These are phyloP conservation scores for Elmis aenea DNA, from an alignment of 2,888 invertebrate genomes.

Conservation along the genomic window DNA sequence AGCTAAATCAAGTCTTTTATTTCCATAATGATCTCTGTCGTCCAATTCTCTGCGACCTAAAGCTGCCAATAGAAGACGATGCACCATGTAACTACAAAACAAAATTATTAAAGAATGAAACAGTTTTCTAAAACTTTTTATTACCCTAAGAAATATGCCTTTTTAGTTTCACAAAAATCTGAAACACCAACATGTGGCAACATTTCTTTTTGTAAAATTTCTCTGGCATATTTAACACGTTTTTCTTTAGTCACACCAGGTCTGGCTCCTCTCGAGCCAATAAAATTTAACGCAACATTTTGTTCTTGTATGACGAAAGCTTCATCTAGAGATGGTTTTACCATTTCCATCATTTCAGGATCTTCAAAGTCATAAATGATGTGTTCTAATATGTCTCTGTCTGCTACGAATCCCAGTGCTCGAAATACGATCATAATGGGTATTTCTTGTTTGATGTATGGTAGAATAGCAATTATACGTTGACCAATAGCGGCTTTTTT, in stretches of 20 bases:
- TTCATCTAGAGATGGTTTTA: slow-evolving; percentile 96
- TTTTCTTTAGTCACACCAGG: slow-evolving; percentile 99
- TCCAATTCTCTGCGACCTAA: slow-evolving; percentile 95
- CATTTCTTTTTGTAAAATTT: slow-evolving; percentile 99
- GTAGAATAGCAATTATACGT: slow-evolving; percentile 94
- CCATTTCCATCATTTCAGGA: slow-evolving; percentile 99
- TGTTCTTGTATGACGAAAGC: slow-evolving; percentile 99
- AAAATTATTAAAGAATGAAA: slow-evolving; percentile 5
- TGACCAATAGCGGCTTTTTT: slow-evolving; percentile 99
- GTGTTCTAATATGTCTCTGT: slow-evolving; percentile 98
- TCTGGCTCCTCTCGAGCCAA: slow-evolving; percentile 93
- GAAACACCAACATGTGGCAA: slow-evolving; percentile 98
- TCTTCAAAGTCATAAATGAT: slow-evolving; percentile 99
- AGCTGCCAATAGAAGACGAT: slow-evolving; percentile 88
- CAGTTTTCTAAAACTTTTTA: slow-evolving; percentile 2
- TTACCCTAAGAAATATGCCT: slow-evolving; percentile 91
- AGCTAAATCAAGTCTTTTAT: slow-evolving; percentile 95
- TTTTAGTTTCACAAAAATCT: slow-evolving; percentile 99
- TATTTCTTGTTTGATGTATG: slow-evolving; percentile 99
- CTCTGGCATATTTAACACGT: slow-evolving; percentile 97
- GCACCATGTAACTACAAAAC: slow-evolving; percentile 85
- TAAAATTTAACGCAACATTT: slow-evolving; percentile 97
- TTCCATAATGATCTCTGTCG: slow-evolving; percentile 99
- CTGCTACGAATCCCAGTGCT: slow-evolving; percentile 93
- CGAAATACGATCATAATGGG: slow-evolving; percentile 99